Evolutionary conservation across 2,888 invertebrate genomes (phyloP), one percentile per base, ranked within the genome.

Genomic region (Onchidella celtica): DNA sequence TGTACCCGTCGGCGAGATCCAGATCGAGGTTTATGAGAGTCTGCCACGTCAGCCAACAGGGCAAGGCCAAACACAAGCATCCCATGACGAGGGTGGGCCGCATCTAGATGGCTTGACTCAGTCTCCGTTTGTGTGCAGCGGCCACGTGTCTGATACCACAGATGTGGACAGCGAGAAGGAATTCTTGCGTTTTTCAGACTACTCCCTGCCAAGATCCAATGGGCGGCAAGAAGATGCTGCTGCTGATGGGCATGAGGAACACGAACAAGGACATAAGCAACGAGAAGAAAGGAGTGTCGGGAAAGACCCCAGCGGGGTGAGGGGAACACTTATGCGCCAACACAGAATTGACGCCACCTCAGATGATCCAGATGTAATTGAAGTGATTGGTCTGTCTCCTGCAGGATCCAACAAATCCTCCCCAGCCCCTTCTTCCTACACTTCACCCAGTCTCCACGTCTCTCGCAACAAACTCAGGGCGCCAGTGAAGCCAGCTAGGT

Each of bases 11-110:
- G 84, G 84, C 9, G 84, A 84, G 63, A 83, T 86, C 24, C 84
- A 86, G 73, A 82, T 84, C 78, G 83, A 84, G 73, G 74, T 84
- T 66, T 86, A 86, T 74, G 84, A 86, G 66, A 84, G 84, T 59
- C 70, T 86, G 29, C 85, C 85, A 9, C 74, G 84, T 38, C 32
- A 79, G 24, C 27, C n/a, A n/a, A n/a, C n/a, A n/a, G n/a, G n/a
- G n/a, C 66, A 36, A 3, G n/a, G n/a, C 4, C n/a, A 27, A 11
- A n/a, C n/a, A n/a, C 59, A 59, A 27, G 59, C 3, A n/a, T 4
- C 4, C n/a, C 27, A 59, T 11, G n/a, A 59, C n/a, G n/a, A 59
- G 59, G n/a, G n/a, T n/a, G n/a, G n/a, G n/a, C 4, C n/a, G 59
- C n/a, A 59, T 59, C 59, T 24, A 59, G 59, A 59, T 3, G 27